Evolutionary conservation across 2,797 vertebrate genomes (phyloP), one percentile per base, ranked within the genome.

Genomic region (Catostomus latipinnis): DNA sequence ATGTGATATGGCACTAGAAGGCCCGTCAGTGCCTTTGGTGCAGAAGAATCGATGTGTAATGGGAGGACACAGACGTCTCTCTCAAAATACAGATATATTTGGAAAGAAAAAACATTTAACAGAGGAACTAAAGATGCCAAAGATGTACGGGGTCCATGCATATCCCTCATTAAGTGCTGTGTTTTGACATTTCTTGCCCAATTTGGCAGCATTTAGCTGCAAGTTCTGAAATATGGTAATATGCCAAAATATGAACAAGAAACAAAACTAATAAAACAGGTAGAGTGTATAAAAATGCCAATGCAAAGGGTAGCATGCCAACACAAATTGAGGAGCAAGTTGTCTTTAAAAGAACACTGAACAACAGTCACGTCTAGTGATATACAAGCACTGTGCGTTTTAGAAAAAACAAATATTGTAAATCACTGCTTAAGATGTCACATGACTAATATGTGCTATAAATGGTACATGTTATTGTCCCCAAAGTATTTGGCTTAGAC

Each of bases 11-110:
- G 63, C 61, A 50, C 45, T 45, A 80, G 10, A 78, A 63, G 10
- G 45, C 73, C 22, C 8, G n/a, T 73, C 50, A 43, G 73, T 49
- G 78, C 71, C 48, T 83, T 75, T 79, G 76, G 71, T 71, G 61
- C 49, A 68, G 53, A 54, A 45, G 3, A 10, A 4, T 9, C 3
- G 52, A 11, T 57, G 9, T 70, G 34, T 22, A 49, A 18, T 61
- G 54, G 6, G 45, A 53, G 12, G 22, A 62, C 18, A 48, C 48
- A 34, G 53, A 50, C 9, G 18, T 13, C 69, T 71, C 53, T 71
- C 43, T 8, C 57, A 11, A 58, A 58, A 71, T 58, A 71, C 72
- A 63, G 49, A 49, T n/a, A 45, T 53, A 11, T 63, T 74, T 73
- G 11, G 6, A 74, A 22, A 74, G 54, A 14, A 71, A 57, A 14